Evolutionary conservation across 2,113 vertebrate species (phyloP).

Genomic region (Pluvialis apricaria): DNA sequence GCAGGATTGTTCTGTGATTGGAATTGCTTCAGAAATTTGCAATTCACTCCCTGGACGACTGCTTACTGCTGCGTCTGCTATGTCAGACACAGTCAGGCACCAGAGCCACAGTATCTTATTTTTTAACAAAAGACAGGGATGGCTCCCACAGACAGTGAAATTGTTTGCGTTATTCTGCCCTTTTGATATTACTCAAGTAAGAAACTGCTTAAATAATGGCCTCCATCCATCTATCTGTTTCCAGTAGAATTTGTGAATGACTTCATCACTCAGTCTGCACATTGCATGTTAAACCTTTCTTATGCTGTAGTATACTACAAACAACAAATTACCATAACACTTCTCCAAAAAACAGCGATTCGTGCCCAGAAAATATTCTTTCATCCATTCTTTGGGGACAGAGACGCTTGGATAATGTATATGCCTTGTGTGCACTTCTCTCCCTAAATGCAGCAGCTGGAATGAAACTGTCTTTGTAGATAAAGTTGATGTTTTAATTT

Average conservation of each 20-base stretch:
- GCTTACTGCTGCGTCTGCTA: background rate
- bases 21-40: background rate
- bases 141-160: background rate
- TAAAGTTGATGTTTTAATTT: constrained; percentile 34
- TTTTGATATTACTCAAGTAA: background rate
- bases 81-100: background rate
- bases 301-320: background rate
- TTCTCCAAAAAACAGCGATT: background rate
- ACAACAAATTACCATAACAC: background rate
- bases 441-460: constrained; percentile 10
- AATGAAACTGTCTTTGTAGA: constrained; percentile 2
- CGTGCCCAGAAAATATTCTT: constrained; percentile 23
- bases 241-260: background rate
- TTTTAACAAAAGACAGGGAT: background rate
- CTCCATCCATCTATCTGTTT: background rate
- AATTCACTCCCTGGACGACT: background rate
- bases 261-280: background rate
- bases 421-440: background rate
- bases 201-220: background rate
- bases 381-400: constrained; percentile 22
- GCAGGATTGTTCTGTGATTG: background rate
- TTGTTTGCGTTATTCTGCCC: background rate
- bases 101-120: background rate
- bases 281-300: background rate
- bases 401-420: constrained; percentile 15